These are phyloP conservation scores for Pomacea maculata DNA, from an alignment of 1,140 invertebrate genomes.

Conservation along the genomic window DNA sequence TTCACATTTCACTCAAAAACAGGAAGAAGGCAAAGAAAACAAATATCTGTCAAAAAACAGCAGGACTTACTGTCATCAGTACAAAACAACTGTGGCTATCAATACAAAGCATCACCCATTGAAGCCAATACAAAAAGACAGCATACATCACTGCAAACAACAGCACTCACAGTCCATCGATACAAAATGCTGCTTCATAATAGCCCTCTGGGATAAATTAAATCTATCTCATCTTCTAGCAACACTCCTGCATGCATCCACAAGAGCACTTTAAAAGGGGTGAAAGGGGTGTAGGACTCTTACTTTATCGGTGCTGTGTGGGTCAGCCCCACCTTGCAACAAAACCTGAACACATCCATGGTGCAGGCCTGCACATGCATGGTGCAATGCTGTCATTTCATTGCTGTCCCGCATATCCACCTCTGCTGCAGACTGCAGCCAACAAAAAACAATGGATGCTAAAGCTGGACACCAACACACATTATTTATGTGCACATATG, in stretches of 20 bases:
- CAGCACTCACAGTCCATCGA: neutral
- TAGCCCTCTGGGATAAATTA: neutral
- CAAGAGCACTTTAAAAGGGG: neutral
- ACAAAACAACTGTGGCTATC: neutral
- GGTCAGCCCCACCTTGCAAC: slow-evolving; percentile 45
- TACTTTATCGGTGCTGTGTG: slow-evolving; percentile 55
- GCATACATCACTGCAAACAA: neutral
- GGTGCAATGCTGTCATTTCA: slow-evolving; percentile 56
- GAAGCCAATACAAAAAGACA: neutral
- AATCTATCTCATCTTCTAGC: neutral
- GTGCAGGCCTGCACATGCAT: slow-evolving; percentile 58
- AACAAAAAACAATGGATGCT: neutral
- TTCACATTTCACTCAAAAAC: no score
- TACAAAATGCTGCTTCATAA: neutral
- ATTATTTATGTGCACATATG: no score
- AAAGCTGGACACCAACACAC: neutral
- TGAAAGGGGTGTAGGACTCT: neutral
- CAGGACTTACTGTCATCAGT: no score
- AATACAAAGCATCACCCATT: neutral
- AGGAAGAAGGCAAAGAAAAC: no score
- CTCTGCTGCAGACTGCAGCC: slow-evolving; percentile 47
- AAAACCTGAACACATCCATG: slow-evolving; percentile 55
- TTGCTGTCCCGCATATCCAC: slow-evolving; percentile 51
- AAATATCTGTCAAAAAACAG: no score
- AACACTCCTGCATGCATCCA: neutral